These are phyloP conservation scores for Aphaenogaster rudis DNA, from an alignment of 1,140 invertebrate genomes.

Conservation along the genomic window DNA sequence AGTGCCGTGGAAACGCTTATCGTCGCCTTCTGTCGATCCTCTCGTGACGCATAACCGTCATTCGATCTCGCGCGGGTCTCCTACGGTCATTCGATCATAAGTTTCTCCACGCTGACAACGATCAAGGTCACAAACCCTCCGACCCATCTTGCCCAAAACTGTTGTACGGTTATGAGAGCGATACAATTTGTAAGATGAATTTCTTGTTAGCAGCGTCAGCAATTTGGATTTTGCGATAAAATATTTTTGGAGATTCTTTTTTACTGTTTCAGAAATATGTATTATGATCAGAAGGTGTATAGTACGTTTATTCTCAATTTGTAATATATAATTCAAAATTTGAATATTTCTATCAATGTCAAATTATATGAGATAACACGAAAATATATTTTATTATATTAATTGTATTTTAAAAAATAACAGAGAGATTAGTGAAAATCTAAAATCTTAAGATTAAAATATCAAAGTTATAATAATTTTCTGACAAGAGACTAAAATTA, in stretches of 20 bases:
- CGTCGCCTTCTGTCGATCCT: constrained; percentile 50
- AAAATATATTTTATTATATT: constrained; percentile 4
- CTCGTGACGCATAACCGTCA: constrained; percentile 26
- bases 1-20: constrained; percentile 45
- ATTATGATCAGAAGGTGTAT: not conserved
- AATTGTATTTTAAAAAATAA: not conserved
- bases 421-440: not conserved
- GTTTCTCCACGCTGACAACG: constrained; percentile 43
- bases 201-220: constrained; percentile 51
- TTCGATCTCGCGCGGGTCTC: constrained; percentile 47
- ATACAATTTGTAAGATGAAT: constrained; percentile 58
- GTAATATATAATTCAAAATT: not conserved
- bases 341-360: not conserved
- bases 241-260: not conserved
- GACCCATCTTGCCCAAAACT: not conserved
- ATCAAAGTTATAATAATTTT: not conserved
- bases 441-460: not conserved
- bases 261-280: not conserved
- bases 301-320: not conserved
- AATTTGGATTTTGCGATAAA: not conserved
- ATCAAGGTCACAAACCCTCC: constrained; percentile 51
- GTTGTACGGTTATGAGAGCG: constrained; percentile 30
- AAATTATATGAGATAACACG: not conserved
- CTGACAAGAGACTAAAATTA: not conserved
- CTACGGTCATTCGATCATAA: constrained; percentile 51